These are phyloP conservation scores for Oncorhynchus gorbuscha DNA, from an alignment of 2,113 vertebrate genomes.

Conservation along the genomic window DNA sequence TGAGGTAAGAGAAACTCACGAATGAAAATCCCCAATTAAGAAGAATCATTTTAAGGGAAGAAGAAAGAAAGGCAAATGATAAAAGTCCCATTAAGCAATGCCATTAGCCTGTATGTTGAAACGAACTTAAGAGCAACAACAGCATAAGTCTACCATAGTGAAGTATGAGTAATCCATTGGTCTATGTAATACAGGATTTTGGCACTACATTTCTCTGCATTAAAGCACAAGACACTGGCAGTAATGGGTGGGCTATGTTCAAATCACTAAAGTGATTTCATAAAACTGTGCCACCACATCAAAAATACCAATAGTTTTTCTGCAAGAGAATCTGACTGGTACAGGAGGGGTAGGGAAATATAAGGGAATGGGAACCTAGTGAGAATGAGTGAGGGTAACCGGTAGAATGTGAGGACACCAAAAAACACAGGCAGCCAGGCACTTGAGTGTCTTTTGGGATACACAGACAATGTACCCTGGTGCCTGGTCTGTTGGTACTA, in stretches of 20 bases:
- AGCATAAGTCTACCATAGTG: slow-evolving; percentile 4
- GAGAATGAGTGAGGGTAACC: neutral
- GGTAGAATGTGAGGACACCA: slow-evolving; percentile 16
- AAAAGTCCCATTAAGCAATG: slow-evolving; percentile 47
- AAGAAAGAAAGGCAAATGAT: slow-evolving; percentile 56
- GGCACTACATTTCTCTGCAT: slow-evolving; percentile 32
- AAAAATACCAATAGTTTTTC: slow-evolving; percentile 10
- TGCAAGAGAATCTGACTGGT: neutral
- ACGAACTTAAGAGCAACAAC: slow-evolving; percentile 32
- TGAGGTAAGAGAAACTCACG: slow-evolving; percentile 53
- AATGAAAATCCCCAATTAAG: slow-evolving; percentile 57
- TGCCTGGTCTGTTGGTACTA: neutral
- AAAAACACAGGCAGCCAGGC: slow-evolving; percentile 47
- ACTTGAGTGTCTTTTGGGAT: slow-evolving; percentile 55
- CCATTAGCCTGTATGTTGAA: neutral
- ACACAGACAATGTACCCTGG: neutral
- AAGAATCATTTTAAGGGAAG: slow-evolving; percentile 44
- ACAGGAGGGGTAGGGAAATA: neutral
- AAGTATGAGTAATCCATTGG: slow-evolving; percentile 41
- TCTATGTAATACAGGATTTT: slow-evolving; percentile 37
- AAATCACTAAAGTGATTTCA: slow-evolving; percentile 16
- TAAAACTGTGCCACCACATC: slow-evolving; percentile 17
- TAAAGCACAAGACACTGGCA: slow-evolving; percentile 48
- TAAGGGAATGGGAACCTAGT: neutral
- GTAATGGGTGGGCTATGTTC: slow-evolving; percentile 42